Base-by-base conservation (phyloP, 1,140 invertebrate genomes). In the Drosophila nigrodunni region DNA sequence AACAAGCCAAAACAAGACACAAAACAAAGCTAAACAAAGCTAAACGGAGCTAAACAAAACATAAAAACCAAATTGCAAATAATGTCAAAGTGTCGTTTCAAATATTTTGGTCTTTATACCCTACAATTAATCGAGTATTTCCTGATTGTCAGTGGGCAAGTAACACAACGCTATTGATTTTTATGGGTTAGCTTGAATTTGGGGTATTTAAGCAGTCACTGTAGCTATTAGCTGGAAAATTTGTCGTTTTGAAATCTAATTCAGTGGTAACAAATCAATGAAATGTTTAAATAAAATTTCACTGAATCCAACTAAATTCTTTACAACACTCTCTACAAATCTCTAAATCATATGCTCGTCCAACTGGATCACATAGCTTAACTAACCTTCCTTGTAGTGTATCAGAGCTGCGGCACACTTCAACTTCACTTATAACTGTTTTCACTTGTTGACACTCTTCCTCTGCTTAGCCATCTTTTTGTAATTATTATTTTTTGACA, bases 11-110 rank as follows among this genome's bases (percentile, higher is more conserved):
- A 49, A 10, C 15, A 74, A 49, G 61, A 25, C 13, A 49, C 21
- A 59, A 52, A 74, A 73, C 73, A 80, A 69, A 60, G 46, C 57
- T 46, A 52, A 74, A 73, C 73, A 80, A 69, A 60, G 47, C 55
- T 55, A 74, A 64, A 70, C 69, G 77, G 62, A 59, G 13, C 43
- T 43, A 64, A 74, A 60, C 50, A 57, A 76, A 72, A 49, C 74
- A 59, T 11, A 15, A 60, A 52, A 50, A 37, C 69, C 50, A 67
- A 47, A 78, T 35, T 64, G 46, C 64, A 80, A 81, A 78, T 60
- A 78, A 77, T 77, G 71, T 73, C 65, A 55, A 49, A 68, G 52
- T 74, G 55, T 54, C 57, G 41, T 39, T 59, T 52, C 21, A 58
- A 60, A 30, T 30, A 30, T 30, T 25, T 11, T 37, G 8, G 13